Conservation (phyloP, 2,113 vertebrate species). For the Empidonax traillii region DNA sequence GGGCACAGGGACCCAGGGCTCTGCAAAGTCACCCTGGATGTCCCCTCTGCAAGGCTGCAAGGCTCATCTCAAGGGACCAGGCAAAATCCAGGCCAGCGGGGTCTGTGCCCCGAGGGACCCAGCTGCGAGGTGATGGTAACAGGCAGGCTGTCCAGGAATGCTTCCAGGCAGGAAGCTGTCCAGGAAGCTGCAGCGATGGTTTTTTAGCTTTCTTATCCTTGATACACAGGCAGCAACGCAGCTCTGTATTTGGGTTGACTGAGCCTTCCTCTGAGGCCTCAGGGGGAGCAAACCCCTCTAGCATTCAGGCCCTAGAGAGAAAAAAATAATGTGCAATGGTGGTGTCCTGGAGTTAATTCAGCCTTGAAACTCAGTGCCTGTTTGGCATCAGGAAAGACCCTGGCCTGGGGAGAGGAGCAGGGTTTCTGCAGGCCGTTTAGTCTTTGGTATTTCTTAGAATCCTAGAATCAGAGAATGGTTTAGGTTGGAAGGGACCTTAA, state of each 20-base stretch:
- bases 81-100: neutral
- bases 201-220: neutral
- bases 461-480: neutral
- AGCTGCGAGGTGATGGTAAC: neutral
- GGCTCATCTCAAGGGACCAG: neutral
- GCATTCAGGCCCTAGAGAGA: neutral
- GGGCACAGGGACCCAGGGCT: rapidly evolving
- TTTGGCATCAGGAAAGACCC: neutral
- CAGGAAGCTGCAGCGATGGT: neutral
- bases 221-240: neutral
- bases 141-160: neutral
- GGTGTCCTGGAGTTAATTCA: neutral
- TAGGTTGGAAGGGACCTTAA: neutral
- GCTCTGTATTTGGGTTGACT: neutral
- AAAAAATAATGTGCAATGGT: neutral
- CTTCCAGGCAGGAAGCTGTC: neutral
- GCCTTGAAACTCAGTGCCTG: neutral
- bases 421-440: neutral
- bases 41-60: neutral
- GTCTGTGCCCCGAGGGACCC: neutral
- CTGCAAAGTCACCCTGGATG: neutral
- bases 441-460: neutral
- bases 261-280: neutral
- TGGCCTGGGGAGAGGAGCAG: rapidly evolving
- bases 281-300: neutral